These are phyloP conservation scores for Ictalurus punctatus DNA, from an alignment of 2,113 vertebrate species.

Conservation along the genomic window DNA sequence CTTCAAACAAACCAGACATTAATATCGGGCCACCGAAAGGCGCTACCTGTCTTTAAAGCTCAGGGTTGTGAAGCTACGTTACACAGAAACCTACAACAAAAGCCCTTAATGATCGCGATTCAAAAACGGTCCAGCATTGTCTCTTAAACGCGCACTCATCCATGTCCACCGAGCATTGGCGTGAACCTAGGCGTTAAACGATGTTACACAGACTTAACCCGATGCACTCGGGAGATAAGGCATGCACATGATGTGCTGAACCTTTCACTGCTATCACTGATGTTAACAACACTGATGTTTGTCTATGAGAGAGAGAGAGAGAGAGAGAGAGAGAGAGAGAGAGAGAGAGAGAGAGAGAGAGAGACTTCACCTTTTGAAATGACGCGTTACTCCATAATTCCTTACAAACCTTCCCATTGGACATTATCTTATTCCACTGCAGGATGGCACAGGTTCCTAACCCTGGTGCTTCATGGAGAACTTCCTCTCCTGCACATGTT, in stretches of 20 bases:
- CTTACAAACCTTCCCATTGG: background rate
- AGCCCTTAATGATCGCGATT: constrained; percentile 25
- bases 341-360: background rate
- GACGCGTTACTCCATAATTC: background rate
- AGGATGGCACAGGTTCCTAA: background rate
- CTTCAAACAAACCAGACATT: background rate
- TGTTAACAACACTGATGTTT: background rate
- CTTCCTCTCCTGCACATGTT: background rate
- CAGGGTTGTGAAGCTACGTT: background rate
- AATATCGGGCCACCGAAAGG: background rate
- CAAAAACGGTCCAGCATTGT: background rate
- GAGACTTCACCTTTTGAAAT: background rate
- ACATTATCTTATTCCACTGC: background rate
- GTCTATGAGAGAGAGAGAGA: background rate
- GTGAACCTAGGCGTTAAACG: constrained; percentile 36
- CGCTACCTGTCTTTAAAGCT: background rate
- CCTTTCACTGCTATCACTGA: background rate
- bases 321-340: background rate
- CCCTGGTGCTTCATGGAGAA: background rate
- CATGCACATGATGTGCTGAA: background rate
- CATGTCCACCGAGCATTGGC: background rate
- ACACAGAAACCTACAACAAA: constrained; percentile 15
- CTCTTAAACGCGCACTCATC: constrained; percentile 29
- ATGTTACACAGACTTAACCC: background rate
- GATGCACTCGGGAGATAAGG: constrained; percentile 15